Evolutionary conservation across 1,140 invertebrate species (phyloP).

Genomic region (Dreissena polymorpha): DNA sequence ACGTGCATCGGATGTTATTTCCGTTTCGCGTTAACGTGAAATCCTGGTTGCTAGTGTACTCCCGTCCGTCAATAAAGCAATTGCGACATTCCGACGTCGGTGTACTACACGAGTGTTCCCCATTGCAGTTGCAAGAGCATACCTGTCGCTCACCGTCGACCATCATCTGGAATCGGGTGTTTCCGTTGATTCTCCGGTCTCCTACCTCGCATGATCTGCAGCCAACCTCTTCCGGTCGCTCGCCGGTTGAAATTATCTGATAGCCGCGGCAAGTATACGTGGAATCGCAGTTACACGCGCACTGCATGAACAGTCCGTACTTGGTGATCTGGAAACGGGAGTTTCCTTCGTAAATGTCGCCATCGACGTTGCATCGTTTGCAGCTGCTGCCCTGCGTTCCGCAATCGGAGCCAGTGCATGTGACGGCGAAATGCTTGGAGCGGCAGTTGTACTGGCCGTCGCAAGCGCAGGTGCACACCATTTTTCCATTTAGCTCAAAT

Average conservation of each 20-base stretch:
- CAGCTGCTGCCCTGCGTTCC: conserved; percentile 22
- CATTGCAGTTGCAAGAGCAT: conserved; percentile 46
- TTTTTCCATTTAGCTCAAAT: conserved; percentile 15
- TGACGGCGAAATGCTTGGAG: conserved; percentile 8
- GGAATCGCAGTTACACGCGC: conserved; percentile 49
- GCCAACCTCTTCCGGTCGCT: not conserved
- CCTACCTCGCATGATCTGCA: conserved; percentile 32
- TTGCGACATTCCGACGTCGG: conserved; percentile 16
- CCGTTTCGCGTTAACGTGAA: conserved; percentile 27
- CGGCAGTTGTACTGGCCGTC: conserved; percentile 42
- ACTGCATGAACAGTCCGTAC: conserved; percentile 48
- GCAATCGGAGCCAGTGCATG: conserved; percentile 32
- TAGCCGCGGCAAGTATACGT: conserved; percentile 46
- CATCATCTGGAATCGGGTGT: conserved; percentile 42
- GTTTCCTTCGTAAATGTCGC: conserved; percentile 32
- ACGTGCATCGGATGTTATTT: conserved; percentile 26
- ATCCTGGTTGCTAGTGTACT: conserved; percentile 26
- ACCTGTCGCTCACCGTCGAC: conserved; percentile 32
- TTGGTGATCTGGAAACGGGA: conserved; percentile 39
- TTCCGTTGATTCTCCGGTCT: conserved; percentile 43
- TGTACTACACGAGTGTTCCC: conserved; percentile 16
- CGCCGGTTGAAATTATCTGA: conserved; percentile 33
- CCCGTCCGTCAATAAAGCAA: conserved; percentile 16
- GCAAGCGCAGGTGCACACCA: conserved; percentile 39
- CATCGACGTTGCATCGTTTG: conserved; percentile 30